Percentiles rank a stretch among this genome's conserved stretches.
phyloP scores from a whole-genome alignment of 2,888 invertebrate genomes.

The Rambutsinella grinnellia region DNA sequence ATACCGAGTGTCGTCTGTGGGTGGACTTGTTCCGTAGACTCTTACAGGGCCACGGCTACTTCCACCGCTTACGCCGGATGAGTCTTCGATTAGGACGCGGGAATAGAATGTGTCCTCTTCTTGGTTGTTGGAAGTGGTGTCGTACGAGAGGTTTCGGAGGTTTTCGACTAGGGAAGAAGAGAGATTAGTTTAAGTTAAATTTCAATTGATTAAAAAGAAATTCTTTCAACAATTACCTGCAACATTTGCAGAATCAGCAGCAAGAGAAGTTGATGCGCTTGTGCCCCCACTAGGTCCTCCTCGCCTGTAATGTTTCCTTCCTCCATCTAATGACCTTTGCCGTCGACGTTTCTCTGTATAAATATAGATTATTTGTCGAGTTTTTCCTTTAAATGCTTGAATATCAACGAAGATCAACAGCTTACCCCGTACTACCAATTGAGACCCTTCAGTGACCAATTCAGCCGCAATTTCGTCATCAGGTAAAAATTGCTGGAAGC shows the following conservation, averaged over 20 bases:
- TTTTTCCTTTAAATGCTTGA: constrained; percentile 61
- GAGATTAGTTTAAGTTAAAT: neutral
- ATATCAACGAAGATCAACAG: constrained; percentile 10
- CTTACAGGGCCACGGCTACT: neutral
- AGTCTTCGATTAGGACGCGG: constrained; percentile 38
- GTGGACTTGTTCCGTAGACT: constrained; percentile 25
- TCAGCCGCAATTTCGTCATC: constrained; percentile 91
- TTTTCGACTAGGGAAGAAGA: constrained; percentile 23
- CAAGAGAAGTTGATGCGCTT: neutral
- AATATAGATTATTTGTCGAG: constrained; percentile 51
- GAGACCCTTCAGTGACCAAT: constrained; percentile 92
- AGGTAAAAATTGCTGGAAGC: constrained; percentile 94
- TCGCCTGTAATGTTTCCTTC: constrained; percentile 4
- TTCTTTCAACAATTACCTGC: constrained; percentile 38
- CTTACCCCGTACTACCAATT: constrained; percentile 88
- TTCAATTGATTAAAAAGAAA: too few species aligned
- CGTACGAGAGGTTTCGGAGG: constrained; percentile 30
- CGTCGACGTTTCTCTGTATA: constrained; percentile 66
- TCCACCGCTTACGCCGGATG: neutral
- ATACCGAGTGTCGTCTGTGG: constrained; percentile 1
- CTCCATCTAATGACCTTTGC: constrained; percentile 60
- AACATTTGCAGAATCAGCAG: constrained; percentile 48
- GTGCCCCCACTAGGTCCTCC: neutral
- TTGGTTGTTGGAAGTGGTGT: neutral
- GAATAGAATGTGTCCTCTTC: constrained; percentile 39